Conservation (phyloP, 2,113 vertebrate genomes). For the Coptodon rendalli region DNA sequence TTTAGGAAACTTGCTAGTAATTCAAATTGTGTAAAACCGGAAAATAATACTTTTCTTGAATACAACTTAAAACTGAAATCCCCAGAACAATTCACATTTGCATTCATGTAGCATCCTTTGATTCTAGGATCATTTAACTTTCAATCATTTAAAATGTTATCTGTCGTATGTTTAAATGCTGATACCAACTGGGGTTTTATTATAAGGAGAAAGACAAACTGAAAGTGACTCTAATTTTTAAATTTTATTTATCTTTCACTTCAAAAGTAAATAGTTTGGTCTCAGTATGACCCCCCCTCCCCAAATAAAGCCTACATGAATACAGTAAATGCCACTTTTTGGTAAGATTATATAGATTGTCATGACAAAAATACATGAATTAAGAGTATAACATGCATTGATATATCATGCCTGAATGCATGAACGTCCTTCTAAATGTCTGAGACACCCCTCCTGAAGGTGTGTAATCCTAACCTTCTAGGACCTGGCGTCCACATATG, state of each 20-base stretch:
- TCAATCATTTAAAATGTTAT: background rate
- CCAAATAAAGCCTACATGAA: background rate
- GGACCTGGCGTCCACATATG: background rate
- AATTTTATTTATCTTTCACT: background rate
- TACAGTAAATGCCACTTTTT: background rate
- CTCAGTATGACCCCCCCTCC: background rate
- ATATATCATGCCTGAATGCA: background rate
- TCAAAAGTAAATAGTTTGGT: background rate
- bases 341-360: background rate
- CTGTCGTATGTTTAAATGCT: background rate
- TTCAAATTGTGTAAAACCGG: fast-evolving
- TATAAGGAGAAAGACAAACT: background rate
- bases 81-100: background rate
- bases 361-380: background rate
- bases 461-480: background rate
- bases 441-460: fast-evolving
- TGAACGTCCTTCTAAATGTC: background rate
- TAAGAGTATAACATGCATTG: background rate
- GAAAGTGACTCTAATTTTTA: background rate
- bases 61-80: background rate
- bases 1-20: background rate
- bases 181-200: background rate
- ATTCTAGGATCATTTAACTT: background rate
- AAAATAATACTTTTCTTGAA: background rate
- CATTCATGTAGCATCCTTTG: background rate